These are phyloP conservation scores for Cremastinae sp. DNA, from an alignment of 2,888 invertebrate genomes.

Conservation along the genomic window DNA sequence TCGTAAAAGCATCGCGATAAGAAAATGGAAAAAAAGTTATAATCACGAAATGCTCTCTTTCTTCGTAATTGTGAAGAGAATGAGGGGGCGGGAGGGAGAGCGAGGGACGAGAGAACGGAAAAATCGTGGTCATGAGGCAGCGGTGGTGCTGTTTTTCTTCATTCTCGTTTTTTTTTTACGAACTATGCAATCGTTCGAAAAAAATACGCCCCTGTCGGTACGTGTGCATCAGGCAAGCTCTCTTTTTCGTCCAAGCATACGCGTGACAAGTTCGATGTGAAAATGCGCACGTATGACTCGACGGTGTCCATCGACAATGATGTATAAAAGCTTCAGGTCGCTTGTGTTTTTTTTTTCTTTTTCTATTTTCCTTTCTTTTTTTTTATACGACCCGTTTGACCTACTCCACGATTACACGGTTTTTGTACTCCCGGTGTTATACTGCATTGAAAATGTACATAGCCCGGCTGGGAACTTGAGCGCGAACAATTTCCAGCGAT, in stretches of 20 bases:
- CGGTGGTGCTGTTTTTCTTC: neutral
- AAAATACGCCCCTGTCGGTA: constrained; percentile 3
- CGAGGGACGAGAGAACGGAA: neutral
- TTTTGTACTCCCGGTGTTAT: constrained; percentile 19
- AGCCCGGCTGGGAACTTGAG: constrained; percentile 13
- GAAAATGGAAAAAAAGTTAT: neutral
- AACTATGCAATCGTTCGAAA: neutral
- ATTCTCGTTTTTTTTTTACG: constrained; percentile 12
- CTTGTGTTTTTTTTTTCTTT: constrained; percentile 3
- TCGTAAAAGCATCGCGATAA: neutral
- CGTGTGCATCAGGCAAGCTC: neutral
- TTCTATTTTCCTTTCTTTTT: neutral
- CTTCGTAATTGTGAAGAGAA: neutral
- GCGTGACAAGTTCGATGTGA: constrained; percentile 4
- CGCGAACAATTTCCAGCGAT: constrained; percentile 18
- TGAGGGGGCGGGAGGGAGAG: too few relatives aligned
- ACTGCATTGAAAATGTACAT: constrained; percentile 8
- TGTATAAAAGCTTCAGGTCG: constrained; percentile 21
- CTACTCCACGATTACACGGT: constrained; percentile 28
- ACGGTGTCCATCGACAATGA: constrained; percentile 29
- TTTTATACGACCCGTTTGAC: constrained; percentile 41
- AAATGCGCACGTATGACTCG: constrained; percentile 1
- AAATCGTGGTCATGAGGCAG: neutral
- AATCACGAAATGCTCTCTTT: neutral
- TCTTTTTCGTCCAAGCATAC: neutral